phyloP scores from a whole-genome alignment of 2,113 vertebrate species.

The Calidris pugnax region DNA sequence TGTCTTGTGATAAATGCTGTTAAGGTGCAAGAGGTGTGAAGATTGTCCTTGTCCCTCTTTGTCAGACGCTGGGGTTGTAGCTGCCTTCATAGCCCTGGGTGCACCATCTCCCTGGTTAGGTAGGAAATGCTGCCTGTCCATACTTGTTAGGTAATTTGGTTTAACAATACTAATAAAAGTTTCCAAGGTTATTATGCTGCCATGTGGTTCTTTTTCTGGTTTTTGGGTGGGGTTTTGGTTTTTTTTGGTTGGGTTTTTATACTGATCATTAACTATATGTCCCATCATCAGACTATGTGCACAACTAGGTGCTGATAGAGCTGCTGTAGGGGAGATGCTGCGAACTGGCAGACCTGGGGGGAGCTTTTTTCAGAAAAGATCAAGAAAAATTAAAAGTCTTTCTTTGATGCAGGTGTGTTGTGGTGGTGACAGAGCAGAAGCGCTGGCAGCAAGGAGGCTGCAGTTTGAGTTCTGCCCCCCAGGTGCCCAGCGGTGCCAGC shows the following conservation, averaged over 20 bases:
- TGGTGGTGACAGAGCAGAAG: neutral
- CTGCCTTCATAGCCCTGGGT: neutral
- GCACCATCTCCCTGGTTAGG: accelerated
- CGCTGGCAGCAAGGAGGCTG: neutral
- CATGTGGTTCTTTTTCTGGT: neutral
- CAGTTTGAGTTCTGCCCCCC: neutral
- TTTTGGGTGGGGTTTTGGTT: neutral
- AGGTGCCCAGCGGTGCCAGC: neutral
- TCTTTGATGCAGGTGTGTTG: accelerated
- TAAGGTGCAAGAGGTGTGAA: neutral
- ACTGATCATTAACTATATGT: neutral
- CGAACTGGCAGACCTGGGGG: neutral
- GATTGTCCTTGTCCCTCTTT: neutral
- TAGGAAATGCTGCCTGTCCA: neutral
- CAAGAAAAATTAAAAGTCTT: neutral
- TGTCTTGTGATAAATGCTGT: neutral
- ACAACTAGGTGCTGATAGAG: accelerated
- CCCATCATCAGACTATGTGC: neutral
- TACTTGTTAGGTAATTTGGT: neutral
- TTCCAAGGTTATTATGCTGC: neutral
- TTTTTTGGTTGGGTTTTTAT: neutral
- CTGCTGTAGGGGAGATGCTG: neutral
- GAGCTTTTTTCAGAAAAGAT: neutral
- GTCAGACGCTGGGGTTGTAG: neutral
- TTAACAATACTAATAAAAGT: neutral